Evolutionary conservation across 1,140 invertebrate genomes (phyloP).

Genomic region (Ridgeia piscesae): DNA sequence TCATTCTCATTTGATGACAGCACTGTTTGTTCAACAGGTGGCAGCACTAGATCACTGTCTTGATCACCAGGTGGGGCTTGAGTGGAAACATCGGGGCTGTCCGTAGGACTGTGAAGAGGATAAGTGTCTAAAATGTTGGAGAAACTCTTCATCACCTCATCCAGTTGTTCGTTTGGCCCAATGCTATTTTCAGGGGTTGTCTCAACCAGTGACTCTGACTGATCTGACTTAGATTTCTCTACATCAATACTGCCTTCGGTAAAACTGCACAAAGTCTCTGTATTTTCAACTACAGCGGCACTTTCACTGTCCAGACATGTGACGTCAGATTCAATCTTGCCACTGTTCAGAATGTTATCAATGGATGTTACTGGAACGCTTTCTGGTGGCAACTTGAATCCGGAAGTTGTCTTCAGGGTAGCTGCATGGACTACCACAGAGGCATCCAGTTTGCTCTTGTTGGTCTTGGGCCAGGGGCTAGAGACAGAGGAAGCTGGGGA

Average conservation of each 20-base stretch:
- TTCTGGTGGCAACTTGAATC: neutral
- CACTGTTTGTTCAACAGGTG: neutral
- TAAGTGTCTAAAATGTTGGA: neutral
- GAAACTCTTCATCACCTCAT: slow-evolving; percentile 16
- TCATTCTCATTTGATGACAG: neutral
- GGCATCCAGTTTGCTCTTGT: slow-evolving; percentile 22
- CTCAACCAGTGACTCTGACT: neutral
- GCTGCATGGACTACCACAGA: slow-evolving; percentile 19
- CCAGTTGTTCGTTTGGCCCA: slow-evolving; percentile 8
- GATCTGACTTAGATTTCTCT: neutral
- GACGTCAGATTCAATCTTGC: neutral
- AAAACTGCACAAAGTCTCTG: neutral
- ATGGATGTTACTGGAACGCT: neutral
- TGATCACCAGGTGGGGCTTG: neutral
- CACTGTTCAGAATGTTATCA: neutral
- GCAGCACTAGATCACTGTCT: neutral
- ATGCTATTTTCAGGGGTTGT: slow-evolving; percentile 6
- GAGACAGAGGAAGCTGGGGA: slow-evolving; percentile 44
- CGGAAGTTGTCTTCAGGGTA: neutral
- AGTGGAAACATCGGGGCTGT: neutral
- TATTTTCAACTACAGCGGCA: neutral
- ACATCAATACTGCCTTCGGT: neutral
- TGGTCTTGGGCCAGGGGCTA: slow-evolving; percentile 21
- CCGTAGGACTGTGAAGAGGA: neutral
- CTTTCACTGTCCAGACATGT: neutral